Percentiles rank a stretch among this genome's conserved stretches.
phyloP scores from a whole-genome alignment of 2,888 invertebrate species.

The Coenonympha arcania region DNA sequence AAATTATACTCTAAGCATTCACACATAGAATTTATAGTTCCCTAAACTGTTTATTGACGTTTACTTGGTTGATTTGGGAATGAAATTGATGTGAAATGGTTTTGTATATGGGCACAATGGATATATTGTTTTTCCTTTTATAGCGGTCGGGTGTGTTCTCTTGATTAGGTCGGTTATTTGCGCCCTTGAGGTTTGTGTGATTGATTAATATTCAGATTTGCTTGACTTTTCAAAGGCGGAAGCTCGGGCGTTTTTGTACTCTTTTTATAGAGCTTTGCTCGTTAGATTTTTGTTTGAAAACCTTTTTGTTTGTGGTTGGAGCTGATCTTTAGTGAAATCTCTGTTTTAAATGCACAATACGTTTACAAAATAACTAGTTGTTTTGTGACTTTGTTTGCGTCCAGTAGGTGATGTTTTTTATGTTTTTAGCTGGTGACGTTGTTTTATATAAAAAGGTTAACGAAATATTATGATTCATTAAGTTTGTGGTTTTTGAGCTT shows the following conservation, averaged over 20 bases:
- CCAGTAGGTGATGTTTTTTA: too few species aligned
- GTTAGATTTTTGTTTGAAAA: conserved; percentile 1
- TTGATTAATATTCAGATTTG: conserved; percentile 43
- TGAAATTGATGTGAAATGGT: conserved; percentile 58
- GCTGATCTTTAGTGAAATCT: background rate
- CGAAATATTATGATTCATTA: too few species aligned
- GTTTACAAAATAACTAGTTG: background rate
- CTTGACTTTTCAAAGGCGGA: conserved; percentile 21
- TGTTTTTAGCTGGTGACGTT: too few species aligned
- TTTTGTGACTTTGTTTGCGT: too few species aligned
- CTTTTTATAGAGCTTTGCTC: background rate
- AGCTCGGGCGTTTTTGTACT: background rate
- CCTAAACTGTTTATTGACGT: conserved; percentile 8
- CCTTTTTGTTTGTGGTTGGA: background rate
- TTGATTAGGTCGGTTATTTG: conserved; percentile 43
- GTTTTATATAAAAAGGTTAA: too few species aligned
- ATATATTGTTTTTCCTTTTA: conserved; percentile 54
- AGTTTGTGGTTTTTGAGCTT: too few species aligned
- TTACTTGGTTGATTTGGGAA: conserved; percentile 16
- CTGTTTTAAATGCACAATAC: background rate
- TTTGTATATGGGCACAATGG: conserved; percentile 53
- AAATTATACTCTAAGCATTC: conserved; percentile 19
- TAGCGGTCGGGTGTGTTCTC: conserved; percentile 39
- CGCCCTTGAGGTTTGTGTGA: conserved; percentile 40
- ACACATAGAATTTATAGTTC: conserved; percentile 20